Evolutionary conservation across 2,888 invertebrate genomes (phyloP), one percentile per base, ranked within the genome.

Genomic region (Tenthredo mesomela): DNA sequence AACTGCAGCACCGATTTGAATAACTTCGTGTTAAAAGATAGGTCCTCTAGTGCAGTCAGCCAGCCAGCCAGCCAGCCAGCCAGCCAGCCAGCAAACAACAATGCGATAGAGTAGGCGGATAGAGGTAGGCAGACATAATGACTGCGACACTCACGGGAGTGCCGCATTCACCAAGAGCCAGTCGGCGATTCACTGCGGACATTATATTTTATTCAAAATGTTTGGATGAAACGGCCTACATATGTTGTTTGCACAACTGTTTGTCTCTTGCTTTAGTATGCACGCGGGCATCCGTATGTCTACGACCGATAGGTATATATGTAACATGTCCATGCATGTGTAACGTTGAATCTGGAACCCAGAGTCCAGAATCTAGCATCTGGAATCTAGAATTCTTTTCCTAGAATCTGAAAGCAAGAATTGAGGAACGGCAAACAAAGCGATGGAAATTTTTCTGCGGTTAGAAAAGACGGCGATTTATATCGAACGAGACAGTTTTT

Each of bases 201-300:
- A 86, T 88, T 86, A 90, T 91, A 90, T 91, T 90, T 92, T 91
- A 92, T 91, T 91, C 91, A 90, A 87, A 77, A 50, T 77, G 77
- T 77, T 77, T 77, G 50, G 77, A 77, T 54, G 54, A 9, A 18
- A 50, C 77, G 50, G 58, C n/a, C 37, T 37, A 80, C 33, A 40
- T 50, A 58, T 73, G 71, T 73, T 40, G 80, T 80, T 80, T 61
- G 58, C 61, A 80, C 78, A 80, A 77, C 29, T 50, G 77, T 47
- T 77, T 77, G 47, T 47, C 40, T 33, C 50, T n/a, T n/a, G 33
- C n/a, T 40, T 54, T 40, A 29, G 9, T 54, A 50, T 50, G 47
- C 15, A 77, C 50, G 33, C 54, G 77, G 15, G 18, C 9, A 50
- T 12, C 9, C 50, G 29, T 29, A 18, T 33, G 29, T 10, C 21